Conservation (phyloP, 2,113 vertebrate genomes). For the Beaufortia kweichowensis region DNA sequence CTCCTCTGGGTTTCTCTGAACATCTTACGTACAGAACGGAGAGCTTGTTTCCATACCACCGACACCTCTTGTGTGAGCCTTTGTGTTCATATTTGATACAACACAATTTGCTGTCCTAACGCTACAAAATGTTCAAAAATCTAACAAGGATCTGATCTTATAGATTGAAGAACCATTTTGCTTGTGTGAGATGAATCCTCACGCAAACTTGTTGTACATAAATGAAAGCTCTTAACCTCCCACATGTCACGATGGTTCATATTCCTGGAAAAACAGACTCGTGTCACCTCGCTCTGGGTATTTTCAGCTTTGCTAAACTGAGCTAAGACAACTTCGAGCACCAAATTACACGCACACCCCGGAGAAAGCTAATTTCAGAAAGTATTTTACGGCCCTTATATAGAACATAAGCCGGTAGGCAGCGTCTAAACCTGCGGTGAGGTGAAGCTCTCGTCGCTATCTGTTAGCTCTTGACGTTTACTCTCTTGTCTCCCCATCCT, state of each 20-base stretch:
- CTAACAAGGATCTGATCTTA: not conserved
- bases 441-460: slow-evolving; percentile 14
- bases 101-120: not conserved
- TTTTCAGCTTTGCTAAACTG: slow-evolving; percentile 20
- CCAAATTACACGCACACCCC: slow-evolving; percentile 30
- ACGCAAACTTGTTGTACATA: not conserved
- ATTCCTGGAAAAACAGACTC: slow-evolving; percentile 17
- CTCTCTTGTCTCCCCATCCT: slow-evolving; percentile 21
- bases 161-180: no score
- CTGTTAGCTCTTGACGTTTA: not conserved
- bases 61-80: not conserved
- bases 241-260: slow-evolving; percentile 34
- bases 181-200: no score
- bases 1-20: slow-evolving; percentile 12
- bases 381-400: slow-evolving; percentile 6
- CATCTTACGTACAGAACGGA: not conserved
- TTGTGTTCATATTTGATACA: not conserved
- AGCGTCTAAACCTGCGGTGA: slow-evolving; percentile 23
- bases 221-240: slow-evolving; percentile 27
- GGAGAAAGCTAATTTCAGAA: slow-evolving; percentile 34
- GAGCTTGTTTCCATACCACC: not conserved
- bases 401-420: slow-evolving; percentile 24
- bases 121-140: not conserved
- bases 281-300: slow-evolving; percentile 2
- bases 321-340: slow-evolving; percentile 2